Conservation (phyloP, 2,113 vertebrate species). For the Sclerurus mexicanus region DNA sequence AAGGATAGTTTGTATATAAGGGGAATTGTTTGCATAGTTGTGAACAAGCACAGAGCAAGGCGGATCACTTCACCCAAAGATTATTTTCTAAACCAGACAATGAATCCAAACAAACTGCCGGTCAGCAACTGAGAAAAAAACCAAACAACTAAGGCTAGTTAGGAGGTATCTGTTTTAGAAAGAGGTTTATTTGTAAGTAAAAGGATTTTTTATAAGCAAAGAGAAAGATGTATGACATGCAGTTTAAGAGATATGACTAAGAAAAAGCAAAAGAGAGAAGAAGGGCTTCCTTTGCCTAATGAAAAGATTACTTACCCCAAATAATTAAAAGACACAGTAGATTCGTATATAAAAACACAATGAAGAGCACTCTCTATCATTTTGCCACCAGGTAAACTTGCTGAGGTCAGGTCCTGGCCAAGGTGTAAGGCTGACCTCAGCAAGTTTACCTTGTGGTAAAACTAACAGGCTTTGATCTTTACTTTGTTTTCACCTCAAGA, state of each 20-base stretch:
- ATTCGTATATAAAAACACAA: background rate
- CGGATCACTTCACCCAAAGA: background rate
- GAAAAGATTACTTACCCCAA: background rate
- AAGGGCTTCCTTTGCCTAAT: background rate
- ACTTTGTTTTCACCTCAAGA: slow-evolving; percentile 18
- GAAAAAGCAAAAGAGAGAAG: background rate
- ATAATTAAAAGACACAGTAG: background rate
- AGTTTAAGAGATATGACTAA: background rate
- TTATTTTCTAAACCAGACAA: background rate
- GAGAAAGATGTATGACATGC: background rate
- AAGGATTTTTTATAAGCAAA: background rate
- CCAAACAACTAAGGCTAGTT: background rate
- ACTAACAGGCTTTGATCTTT: slow-evolving; percentile 37
- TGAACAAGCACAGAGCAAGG: background rate
- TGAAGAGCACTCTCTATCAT: background rate
- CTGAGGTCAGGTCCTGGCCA: slow-evolving; percentile 12
- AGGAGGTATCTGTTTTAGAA: background rate
- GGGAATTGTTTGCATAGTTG: background rate
- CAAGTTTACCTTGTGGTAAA: slow-evolving; percentile 16
- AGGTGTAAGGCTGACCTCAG: background rate
- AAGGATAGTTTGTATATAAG: background rate
- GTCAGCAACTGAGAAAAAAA: background rate
- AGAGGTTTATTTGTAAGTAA: background rate
- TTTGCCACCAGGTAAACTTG: background rate
- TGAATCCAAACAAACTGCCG: background rate